Base-by-base conservation (phyloP, 2,888 invertebrate species). In the Colletes collaris region DNA sequence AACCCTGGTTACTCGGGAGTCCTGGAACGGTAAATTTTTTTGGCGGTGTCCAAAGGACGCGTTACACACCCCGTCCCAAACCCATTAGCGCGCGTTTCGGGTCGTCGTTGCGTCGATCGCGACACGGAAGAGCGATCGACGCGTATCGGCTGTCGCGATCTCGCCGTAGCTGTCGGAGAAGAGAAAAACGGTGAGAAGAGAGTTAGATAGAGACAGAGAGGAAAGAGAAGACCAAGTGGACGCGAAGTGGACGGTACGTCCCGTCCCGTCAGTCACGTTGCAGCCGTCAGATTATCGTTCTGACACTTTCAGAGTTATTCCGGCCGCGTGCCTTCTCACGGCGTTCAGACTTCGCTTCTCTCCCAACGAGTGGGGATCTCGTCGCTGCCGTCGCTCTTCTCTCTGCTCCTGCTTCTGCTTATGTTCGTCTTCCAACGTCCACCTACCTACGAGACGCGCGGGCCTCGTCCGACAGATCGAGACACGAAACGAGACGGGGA, bases 251-350 rank as follows among this genome's bases (percentile, higher is more conserved):
- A 88, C 91, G 89, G 89, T 89, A 89, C 88, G 89, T 89, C 85
- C 58, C 68, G 58, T 68, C 58, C 80, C 68, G 81, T 81, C 90
- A 90, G 91, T 92, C 92, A 92, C 91, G 89, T 92, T 89, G 92
- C 92, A 88, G 87, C 90, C 91, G 92, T 93, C 92, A 91, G 93
- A 93, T 93, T 93, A 93, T 93, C 92, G 92, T 92, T 92, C 93
- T 92, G 93, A 92, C 93, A 93, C 92, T 93, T 92, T 92, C 88
- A 91, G 91, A 92, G 92, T 92, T 93, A 93, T 92, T 92, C 92
- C 90, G 90, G 90, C 89, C 91, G 89, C 88, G 87, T 82, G 85
- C 86, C 85, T 81, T 73, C 68, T 68, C 84, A 74, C 86, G 76
- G 68, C 81, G 81, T 80, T 80, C 77, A 71, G 67, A 59, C 67